A percentile compares a stretch with the other conserved stretches of the same genome.
These are phyloP conservation scores for Catamblyrhynchus diadema DNA, from an alignment of 2,797 vertebrate genomes.

Conservation along the genomic window DNA sequence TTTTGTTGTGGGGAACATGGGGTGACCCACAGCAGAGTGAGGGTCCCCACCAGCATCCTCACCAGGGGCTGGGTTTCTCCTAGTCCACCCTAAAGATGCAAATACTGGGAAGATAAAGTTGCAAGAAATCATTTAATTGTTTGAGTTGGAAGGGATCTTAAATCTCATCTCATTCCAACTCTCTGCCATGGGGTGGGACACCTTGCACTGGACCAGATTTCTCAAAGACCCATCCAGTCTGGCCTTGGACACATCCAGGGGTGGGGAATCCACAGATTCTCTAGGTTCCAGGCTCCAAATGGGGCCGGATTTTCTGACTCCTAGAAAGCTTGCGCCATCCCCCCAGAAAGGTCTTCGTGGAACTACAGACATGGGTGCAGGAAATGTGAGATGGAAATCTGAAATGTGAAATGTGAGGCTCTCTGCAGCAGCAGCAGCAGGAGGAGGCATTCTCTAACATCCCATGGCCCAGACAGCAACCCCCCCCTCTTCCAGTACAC, in stretches of 20 bases:
- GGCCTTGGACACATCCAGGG: not conserved
- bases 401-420: not conserved
- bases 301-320: not conserved
- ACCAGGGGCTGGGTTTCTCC: not conserved
- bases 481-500: accelerated
- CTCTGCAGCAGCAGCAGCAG: accelerated
- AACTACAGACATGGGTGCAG: accelerated
- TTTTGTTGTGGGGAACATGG: accelerated
- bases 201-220: not conserved
- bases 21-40: not conserved
- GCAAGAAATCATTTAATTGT: not conserved
- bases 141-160: not conserved
- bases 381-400: not conserved
- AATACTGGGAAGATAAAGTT: not conserved
- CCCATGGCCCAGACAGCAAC: not conserved
- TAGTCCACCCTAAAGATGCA: not conserved
- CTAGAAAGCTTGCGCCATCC: not conserved
- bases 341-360: not conserved
- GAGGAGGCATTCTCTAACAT: not conserved
- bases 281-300: not conserved
- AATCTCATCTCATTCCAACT: not conserved
- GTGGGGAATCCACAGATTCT: not conserved
- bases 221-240: not conserved
- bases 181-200: not conserved
- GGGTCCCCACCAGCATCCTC: no score